These are phyloP conservation scores for Dryoscopus gambensis DNA, from an alignment of 2,113 vertebrate genomes.

Conservation along the genomic window DNA sequence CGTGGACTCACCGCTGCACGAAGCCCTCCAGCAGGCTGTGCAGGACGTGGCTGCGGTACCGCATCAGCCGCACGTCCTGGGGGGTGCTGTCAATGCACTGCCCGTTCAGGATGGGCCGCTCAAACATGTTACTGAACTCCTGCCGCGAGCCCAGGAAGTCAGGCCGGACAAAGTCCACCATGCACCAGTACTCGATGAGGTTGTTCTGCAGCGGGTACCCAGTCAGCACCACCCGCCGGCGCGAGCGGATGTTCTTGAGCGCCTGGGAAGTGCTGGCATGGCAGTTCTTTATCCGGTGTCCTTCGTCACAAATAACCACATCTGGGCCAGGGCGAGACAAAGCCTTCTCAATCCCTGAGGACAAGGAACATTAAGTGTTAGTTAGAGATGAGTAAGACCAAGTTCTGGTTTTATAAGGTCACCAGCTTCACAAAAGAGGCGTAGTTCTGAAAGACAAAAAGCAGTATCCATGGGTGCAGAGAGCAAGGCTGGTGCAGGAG, in stretches of 20 bases:
- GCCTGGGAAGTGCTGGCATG: conserved; percentile 97
- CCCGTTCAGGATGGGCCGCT: conserved; percentile 95
- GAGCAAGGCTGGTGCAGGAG: neutral
- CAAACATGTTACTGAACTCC: conserved; percentile 99
- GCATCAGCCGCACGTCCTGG: conserved; percentile 94
- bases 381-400: neutral
- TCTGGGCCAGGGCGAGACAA: conserved; percentile 92
- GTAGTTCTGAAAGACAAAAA: neutral
- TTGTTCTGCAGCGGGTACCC: conserved; percentile 98
- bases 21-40: conserved; percentile 98
- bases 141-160: conserved; percentile 96
- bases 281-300: conserved; percentile 98
- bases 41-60: conserved; percentile 96
- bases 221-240: conserved; percentile 91
- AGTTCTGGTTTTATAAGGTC: neutral
- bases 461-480: neutral
- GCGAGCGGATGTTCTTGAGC: conserved; percentile 94
- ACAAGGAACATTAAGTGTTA: neutral
- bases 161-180: conserved; percentile 97
- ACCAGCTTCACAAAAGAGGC: neutral
- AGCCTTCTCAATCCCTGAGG: conserved; percentile 90
- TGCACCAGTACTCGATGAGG: conserved; percentile 98
- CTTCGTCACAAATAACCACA: conserved; percentile 97
- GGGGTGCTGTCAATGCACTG: conserved; percentile 98
- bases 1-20: conserved; percentile 87